These are phyloP conservation scores for Pseudocheirus occidentalis DNA, from an alignment of 2,797 vertebrate genomes.

Conservation along the genomic window DNA sequence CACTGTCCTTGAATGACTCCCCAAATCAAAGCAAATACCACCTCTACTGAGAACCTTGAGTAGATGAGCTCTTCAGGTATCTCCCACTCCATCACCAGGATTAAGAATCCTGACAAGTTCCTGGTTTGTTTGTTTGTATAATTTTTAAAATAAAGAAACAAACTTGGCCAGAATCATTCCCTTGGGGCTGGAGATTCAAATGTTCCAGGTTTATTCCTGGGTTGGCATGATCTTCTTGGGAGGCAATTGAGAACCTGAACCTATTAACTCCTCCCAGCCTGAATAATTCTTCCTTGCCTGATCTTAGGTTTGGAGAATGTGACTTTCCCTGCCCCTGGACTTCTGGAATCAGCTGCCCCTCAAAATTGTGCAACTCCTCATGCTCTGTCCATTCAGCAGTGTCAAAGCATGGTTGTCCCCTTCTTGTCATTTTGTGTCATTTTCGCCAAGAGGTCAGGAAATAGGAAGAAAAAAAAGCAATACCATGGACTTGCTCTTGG, in stretches of 20 bases:
- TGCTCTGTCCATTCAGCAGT: neutral
- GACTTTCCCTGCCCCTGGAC: neutral
- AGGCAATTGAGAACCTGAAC: neutral
- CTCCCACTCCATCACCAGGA: neutral
- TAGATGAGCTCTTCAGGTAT: neutral
- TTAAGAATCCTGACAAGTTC: neutral
- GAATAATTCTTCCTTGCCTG: neutral
- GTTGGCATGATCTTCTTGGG: neutral
- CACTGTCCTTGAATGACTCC: slow-evolving; percentile 41
- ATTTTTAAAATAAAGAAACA: neutral
- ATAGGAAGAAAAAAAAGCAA: slow-evolving; percentile 49
- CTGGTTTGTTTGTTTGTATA: neutral
- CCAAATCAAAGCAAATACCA: slow-evolving; percentile 15
- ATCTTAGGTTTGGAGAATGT: neutral
- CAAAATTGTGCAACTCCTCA: neutral
- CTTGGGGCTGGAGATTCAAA: neutral
- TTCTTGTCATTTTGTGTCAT: slow-evolving; percentile 5
- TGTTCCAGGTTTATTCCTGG: neutral
- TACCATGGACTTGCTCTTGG: slow-evolving; percentile 43
- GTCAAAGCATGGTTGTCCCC: neutral
- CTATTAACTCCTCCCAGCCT: neutral
- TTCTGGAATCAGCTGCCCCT: neutral
- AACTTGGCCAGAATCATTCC: neutral
- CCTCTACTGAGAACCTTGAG: neutral
- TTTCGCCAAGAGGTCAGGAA: slow-evolving; percentile 57